Base-by-base conservation (phyloP, 2,113 vertebrate genomes). In the Oreocharis arfaki region DNA sequence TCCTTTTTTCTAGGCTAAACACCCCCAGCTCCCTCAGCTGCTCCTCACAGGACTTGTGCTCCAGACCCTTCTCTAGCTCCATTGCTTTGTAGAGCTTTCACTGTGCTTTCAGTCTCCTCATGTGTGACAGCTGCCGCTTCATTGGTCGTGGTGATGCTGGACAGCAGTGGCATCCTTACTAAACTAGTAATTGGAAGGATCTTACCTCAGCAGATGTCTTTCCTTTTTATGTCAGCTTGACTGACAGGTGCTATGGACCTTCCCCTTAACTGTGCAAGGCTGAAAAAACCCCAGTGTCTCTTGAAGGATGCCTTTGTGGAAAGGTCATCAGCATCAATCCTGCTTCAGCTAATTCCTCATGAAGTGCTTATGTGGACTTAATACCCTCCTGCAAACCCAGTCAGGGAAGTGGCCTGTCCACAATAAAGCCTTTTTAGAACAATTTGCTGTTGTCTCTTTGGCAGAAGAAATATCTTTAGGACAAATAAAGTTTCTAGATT, bases 221-320 rank as follows among this genome's bases (percentile, higher is more conserved):
- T 30, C 21, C 35, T 90, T 84, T 87, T 37, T 52, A 49, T 30
- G 52, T 89, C 64, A 65, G 1, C 27, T 44, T 81, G 59, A 64
- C 53, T 84, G 76, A 39, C 35, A 60, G 50, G 16, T 64, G 57
- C 71, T 68, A 5, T 76, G 57, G 12, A 63, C 75, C 12, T 32
- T 67, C 30, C 11, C n/a, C 20, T 52, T 41, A 28, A 44, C 13
- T 73, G 6, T 86, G 8, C 9, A 30, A 32, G 60, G 23, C 57
- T 59, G 65, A 32, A 77, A 59, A 1, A 6, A 5, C 1, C 4
- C 21, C 18, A 1, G 0, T 57, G 14, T 89, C 33, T 35, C 24
- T 41, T 10, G 53, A 35, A 74, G 41, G 68, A 19, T 91, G 63
- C 32, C 65, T 81, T 44, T 82, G 9, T 10, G 27, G 32, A 19